Percentiles rank a stretch among this genome's conserved stretches.
These are phyloP conservation scores for Xiphophorus birchmanni DNA, from an alignment of 2,797 vertebrate genomes.

Conservation along the genomic window DNA sequence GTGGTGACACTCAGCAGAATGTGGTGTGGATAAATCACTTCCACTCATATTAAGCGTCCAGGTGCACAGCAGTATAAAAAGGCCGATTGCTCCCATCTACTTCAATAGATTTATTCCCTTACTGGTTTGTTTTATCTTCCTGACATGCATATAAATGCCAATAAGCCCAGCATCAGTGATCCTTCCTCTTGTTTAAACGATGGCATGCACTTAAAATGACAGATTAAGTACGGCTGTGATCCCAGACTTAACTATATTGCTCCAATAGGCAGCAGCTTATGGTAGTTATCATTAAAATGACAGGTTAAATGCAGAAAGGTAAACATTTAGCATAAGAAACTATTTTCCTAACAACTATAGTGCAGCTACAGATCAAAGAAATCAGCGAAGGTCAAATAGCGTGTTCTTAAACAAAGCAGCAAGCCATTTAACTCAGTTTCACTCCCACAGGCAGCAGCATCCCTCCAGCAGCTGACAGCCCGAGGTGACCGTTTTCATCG, in stretches of 20 bases:
- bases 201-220: slow-evolving; percentile 16
- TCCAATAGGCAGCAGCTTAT: slow-evolving; percentile 3
- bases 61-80: slow-evolving; percentile 42
- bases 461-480: slow-evolving; percentile 3
- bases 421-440: slow-evolving; percentile 15
- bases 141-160: background rate
- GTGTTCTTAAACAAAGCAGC: background rate
- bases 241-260: background rate
- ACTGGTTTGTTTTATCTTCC: background rate
- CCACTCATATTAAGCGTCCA: slow-evolving; percentile 38
- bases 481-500: background rate
- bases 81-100: slow-evolving; percentile 48
- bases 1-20: background rate
- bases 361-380: background rate
- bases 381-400: slow-evolving; percentile 7
- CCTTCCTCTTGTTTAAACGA: slow-evolving; percentile 11
- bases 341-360: background rate
- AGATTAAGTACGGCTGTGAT: background rate
- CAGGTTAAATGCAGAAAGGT: background rate
- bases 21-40: slow-evolving; percentile 25
- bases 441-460: slow-evolving; percentile 23
- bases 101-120: slow-evolving; percentile 48
- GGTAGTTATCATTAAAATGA: background rate
- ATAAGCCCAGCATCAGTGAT: slow-evolving; percentile 5
- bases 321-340: background rate